These are phyloP conservation scores for Cydia strobilella DNA, from an alignment of 1,140 invertebrate genomes.

Conservation along the genomic window DNA sequence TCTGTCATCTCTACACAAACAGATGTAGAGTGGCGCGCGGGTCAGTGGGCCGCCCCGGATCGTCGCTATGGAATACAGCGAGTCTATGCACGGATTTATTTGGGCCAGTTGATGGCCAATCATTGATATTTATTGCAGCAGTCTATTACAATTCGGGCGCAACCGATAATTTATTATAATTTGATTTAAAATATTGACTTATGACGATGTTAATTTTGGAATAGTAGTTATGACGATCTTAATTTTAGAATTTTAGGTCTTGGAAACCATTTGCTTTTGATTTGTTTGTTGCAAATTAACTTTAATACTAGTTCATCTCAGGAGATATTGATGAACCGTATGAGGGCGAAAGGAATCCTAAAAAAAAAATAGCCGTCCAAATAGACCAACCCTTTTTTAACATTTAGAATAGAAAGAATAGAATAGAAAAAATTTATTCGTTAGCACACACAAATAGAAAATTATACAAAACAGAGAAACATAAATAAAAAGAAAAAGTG, in stretches of 20 bases:
- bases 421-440: too few relatives aligned
- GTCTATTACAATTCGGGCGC: slow-evolving; percentile 20
- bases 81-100: slow-evolving; percentile 18
- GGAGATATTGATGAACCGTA: too few relatives aligned
- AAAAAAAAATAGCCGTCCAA: too few relatives aligned
- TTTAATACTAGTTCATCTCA: too few relatives aligned
- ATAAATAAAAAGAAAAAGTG: too few relatives aligned
- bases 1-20: slow-evolving; percentile 68
- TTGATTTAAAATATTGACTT: background rate
- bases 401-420: too few relatives aligned
- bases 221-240: background rate
- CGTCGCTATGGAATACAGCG: slow-evolving; percentile 20
- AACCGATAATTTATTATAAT: background rate
- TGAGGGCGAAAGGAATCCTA: too few relatives aligned
- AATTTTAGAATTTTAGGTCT: background rate
- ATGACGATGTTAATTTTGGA: background rate
- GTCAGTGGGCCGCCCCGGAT: slow-evolving; percentile 54
- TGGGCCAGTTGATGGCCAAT: background rate
- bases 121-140: slow-evolving; percentile 27
- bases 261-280: too few relatives aligned
- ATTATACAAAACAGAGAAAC: too few relatives aligned
- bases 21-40: slow-evolving; percentile 51
- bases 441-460: too few relatives aligned
- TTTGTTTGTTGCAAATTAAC: too few relatives aligned
- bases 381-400: too few relatives aligned